Evolutionary conservation across 2,113 vertebrate genomes (phyloP).

Genomic region (Hyla sarda): DNA sequence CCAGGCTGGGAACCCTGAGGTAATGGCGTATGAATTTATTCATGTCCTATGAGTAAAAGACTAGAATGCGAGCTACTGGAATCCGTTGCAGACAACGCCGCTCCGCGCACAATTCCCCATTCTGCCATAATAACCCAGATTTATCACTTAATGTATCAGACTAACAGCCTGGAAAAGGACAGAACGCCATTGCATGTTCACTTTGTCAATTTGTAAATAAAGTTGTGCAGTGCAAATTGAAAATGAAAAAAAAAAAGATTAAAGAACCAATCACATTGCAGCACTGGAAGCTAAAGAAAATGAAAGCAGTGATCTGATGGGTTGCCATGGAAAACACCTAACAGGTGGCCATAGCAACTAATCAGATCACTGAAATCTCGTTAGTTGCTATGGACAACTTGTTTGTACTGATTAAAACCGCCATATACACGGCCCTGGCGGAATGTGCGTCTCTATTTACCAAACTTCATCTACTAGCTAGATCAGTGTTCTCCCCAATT

Average conservation of each 20-base stretch:
- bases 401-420: too few relatives aligned
- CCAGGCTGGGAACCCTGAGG: not conserved
- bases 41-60: not conserved
- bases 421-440: too few relatives aligned
- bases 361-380: too few relatives aligned
- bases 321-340: not conserved
- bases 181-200: not conserved
- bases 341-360: too few relatives aligned
- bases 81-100: not conserved
- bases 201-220: not conserved
- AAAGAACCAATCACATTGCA: not conserved
- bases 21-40: not conserved
- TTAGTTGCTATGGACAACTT: too few relatives aligned
- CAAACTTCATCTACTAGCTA: too few relatives aligned
- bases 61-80: not conserved
- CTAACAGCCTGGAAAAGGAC: not conserved
- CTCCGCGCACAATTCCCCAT: not conserved
- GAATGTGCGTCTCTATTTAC: too few relatives aligned
- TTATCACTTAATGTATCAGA: not conserved
- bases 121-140: not conserved
- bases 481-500: too few relatives aligned
- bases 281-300: not conserved
- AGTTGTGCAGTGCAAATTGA: not conserved
- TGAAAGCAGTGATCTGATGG: not conserved
- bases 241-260: not conserved